Base-by-base conservation (phyloP, 2,888 invertebrate genomes). In the Cheilosia impressa region DNA sequence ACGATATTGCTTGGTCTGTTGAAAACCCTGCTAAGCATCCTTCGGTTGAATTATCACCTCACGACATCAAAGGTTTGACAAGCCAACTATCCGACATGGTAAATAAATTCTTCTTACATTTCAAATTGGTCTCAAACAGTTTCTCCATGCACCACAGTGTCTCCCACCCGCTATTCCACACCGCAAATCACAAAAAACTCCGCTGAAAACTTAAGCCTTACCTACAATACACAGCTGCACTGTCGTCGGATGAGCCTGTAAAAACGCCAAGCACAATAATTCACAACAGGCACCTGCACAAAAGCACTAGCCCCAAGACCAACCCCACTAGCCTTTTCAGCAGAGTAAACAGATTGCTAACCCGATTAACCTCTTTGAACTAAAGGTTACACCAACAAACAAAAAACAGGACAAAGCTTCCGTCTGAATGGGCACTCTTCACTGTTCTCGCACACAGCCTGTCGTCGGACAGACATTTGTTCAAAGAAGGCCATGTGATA, bases 401-500 rank as follows among this genome's bases (percentile, higher is more conserved):
- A 50, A 43, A 22, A 47, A 31, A 71, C 47, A 76, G 41, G 43
- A 76, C 66, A 76, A 69, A 55, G 69, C 47, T 45, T 65, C 17
- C 72, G 79, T 79, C 72, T 79, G 72, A 79, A 79, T 79, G 58
- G 52, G 65, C 24, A 52, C 65, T 65, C 34, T n/a, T n/a, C 31
- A 27, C 31, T 27, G 31, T 10, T 4, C 19, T 6, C 31, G 31
- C 6, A 6, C 19, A 13, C 31, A 17, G 27, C 27, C 60, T 34
- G 43, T 47, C 41, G 50, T 34, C 47, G 17, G 50, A 45, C 52
- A 57, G 55, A 55, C 66, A 34, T 76, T 81, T 85, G 76, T 85
- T 68, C 19, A 17, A 19, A 19, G 66, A 81, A 85, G 81, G 85
- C 76, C 76, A 85, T 72, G 76, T 76, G 55, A 60, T 62, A 71